Conservation (phyloP, 2,797 vertebrate genomes). For the Pangasius mekongensis region DNA sequence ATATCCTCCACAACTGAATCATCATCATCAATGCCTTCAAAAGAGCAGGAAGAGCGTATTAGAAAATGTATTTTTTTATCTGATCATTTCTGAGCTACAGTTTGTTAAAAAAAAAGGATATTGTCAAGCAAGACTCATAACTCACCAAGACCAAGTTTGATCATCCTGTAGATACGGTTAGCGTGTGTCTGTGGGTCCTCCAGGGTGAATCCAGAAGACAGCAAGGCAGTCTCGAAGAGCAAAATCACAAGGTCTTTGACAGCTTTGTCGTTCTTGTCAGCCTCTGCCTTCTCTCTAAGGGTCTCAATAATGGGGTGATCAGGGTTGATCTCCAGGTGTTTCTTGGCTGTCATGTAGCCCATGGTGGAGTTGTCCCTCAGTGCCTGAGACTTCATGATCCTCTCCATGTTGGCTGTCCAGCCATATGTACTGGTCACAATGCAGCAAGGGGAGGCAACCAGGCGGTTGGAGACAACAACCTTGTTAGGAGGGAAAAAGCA, state of each 20-base stretch:
- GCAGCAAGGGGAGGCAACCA: conserved; percentile 92
- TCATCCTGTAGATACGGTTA: conserved; percentile 97
- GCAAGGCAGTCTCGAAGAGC: conserved; percentile 88
- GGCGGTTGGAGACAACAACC: conserved; percentile 89
- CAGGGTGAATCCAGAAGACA: conserved; percentile 93
- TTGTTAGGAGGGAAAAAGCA: conserved; percentile 59
- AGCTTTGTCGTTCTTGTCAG: conserved; percentile 96
- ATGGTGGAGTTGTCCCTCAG: conserved; percentile 94
- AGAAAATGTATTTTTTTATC: background rate
- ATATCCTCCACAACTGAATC: conserved; percentile 76
- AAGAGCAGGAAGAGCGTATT: conserved; percentile 9
- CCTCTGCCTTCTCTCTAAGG: conserved; percentile 90
- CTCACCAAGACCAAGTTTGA: conserved; percentile 94
- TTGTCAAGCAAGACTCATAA: background rate
- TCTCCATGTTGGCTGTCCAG: conserved; percentile 97
- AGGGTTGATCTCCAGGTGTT: conserved; percentile 94
- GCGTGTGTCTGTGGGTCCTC: conserved; percentile 95
- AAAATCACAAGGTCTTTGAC: conserved; percentile 95
- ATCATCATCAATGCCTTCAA: conserved; percentile 80
- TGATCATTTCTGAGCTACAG: background rate
- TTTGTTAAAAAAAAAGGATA: background rate
- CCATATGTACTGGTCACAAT: conserved; percentile 95
- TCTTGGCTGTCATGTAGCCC: conserved; percentile 99
- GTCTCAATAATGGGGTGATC: conserved; percentile 92
- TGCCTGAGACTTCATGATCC: conserved; percentile 97